phyloP scores from a whole-genome alignment of 1,140 invertebrate genomes.

The Orchesella cincta region DNA sequence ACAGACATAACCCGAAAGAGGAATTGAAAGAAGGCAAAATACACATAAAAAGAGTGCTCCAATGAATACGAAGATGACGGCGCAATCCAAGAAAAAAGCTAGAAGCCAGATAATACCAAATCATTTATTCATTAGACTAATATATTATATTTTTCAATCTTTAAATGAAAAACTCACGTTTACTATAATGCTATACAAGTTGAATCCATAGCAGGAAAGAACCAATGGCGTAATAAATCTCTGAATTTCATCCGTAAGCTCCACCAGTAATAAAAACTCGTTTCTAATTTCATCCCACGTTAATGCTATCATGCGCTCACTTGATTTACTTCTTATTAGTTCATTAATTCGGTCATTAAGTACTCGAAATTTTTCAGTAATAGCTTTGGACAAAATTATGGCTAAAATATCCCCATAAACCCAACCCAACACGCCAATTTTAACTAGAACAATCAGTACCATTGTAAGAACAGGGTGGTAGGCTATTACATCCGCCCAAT shows the following conservation, averaged over 20 bases:
- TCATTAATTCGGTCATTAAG: background rate
- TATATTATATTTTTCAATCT: background rate
- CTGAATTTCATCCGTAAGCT: background rate
- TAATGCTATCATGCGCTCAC: too few species aligned
- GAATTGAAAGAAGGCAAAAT: constrained; percentile 6
- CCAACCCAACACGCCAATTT: background rate
- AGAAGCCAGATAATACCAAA: too few species aligned
- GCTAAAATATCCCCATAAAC: background rate
- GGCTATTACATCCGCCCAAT: background rate
- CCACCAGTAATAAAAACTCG: background rate
- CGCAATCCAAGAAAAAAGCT: background rate
- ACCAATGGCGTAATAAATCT: background rate
- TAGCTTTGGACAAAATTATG: background rate
- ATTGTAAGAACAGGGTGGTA: background rate
- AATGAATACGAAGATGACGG: background rate
- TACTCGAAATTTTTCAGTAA: background rate
- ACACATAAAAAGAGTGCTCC: background rate
- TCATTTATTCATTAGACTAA: too few species aligned
- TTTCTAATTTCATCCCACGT: background rate
- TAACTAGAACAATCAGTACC: background rate
- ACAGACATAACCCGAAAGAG: background rate
- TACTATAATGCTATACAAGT: background rate
- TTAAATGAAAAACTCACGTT: too few species aligned
- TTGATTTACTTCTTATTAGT: too few species aligned
- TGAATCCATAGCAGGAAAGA: background rate